Base-by-base conservation (phyloP, 2,888 invertebrate genomes). In the Terebella lapidaria region DNA sequence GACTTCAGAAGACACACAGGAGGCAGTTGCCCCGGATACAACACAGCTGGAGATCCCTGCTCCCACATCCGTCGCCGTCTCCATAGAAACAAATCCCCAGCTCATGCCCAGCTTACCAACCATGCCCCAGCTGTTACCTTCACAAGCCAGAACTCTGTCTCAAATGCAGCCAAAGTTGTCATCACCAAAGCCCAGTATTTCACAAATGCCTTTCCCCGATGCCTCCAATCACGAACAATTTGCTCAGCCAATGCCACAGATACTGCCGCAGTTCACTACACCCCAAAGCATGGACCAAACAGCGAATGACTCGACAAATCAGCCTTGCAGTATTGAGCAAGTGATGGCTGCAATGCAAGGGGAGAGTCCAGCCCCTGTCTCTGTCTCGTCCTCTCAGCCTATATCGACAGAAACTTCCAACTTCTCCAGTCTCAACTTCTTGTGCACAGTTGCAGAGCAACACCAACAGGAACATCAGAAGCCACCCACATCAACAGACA, bases 391-490 rank as follows among this genome's bases (percentile, higher is more conserved):
- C 10, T 22, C 49, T 5, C 15, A 15, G 18, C 10, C 49, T 5
- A 20, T 24, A 22, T 10, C 49, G 49, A 15, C 49, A 10, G 15
- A 15, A 10, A 22, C 24, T 5, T n/a, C 22, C 5, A 15, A 49
- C 5, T 49, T 49, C 49, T 22, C 49, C 5, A 24, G 22, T 5
- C 22, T 49, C 18, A 20, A 15, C 49, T 49, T 49, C 22, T 24
- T 49, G 18, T 49, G 49, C 24, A 24, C 49, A 22, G 49, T 49
- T 10, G 49, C 49, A 15, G 49, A 49, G 24, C 49, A 49, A 49
- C 49, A 49, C 10, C 49, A 49, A 22, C 49, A 49, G 22, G 27
- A 53, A 53, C 53, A 53, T 15, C 4, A 53, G 10, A 26, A 53
- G 53, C n/a, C n/a, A n/a, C 49, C 10, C 5, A 5, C 22, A 22